Percentiles rank a stretch among this genome's conserved stretches.
Evolutionary conservation across 2,888 invertebrate genomes (phyloP).

Genomic region (Mythimna albipuncta): DNA sequence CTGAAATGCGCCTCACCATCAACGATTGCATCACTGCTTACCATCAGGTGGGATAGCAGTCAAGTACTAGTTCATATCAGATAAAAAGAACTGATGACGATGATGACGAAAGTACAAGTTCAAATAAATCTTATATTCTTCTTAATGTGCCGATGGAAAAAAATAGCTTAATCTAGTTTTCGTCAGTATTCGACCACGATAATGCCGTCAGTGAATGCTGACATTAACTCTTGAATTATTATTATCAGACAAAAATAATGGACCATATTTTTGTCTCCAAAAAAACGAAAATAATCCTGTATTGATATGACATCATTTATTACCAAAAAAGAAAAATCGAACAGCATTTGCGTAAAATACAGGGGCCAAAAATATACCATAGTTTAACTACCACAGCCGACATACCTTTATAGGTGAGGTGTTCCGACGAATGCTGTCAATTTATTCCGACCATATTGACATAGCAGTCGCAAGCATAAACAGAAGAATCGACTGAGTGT

Average conservation of each 20-base stretch:
- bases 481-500: not conserved
- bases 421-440: conserved; percentile 45
- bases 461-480: conserved; percentile 5
- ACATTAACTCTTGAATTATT: too few relatives aligned
- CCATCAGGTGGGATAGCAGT: too few relatives aligned
- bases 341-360: not conserved
- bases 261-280: not conserved
- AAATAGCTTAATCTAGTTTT: too few relatives aligned
- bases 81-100: too few relatives aligned
- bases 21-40: too few relatives aligned
- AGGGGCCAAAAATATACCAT: conserved; percentile 16
- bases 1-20: too few relatives aligned
- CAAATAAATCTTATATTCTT: too few relatives aligned
- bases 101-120: too few relatives aligned
- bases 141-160: too few relatives aligned
- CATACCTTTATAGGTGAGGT: not conserved
- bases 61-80: too few relatives aligned
- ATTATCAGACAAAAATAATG: not conserved
- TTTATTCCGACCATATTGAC: conserved; percentile 34
- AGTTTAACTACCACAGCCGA: conserved; percentile 1
- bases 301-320: conserved; percentile 16
- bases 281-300: not conserved
- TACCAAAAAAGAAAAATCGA: not conserved
- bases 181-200: too few relatives aligned
- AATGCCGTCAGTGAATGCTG: too few relatives aligned